A percentile compares a stretch with the other conserved stretches of the same genome.
These are phyloP conservation scores for Amazona guildingii DNA, from an alignment of 2,113 vertebrate species.

Conservation along the genomic window DNA sequence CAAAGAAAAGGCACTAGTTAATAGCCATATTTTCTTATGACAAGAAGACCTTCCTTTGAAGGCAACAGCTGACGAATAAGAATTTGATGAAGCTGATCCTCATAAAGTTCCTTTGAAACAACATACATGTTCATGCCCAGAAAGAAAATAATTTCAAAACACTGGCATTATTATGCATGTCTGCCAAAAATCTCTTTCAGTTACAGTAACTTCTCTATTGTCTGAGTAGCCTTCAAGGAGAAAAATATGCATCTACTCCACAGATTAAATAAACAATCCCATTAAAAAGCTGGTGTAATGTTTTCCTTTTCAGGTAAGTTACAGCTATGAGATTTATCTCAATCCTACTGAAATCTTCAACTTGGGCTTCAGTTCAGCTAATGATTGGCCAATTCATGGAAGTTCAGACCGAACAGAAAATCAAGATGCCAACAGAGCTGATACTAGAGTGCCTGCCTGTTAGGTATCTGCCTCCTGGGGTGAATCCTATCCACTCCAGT, in stretches of 20 bases:
- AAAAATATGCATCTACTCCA: not conserved
- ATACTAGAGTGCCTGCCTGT: not conserved
- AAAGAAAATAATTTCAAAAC: not conserved
- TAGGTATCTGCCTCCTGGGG: not conserved
- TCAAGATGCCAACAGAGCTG: rapidly evolving
- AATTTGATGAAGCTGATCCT: not conserved
- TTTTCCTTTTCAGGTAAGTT: not conserved
- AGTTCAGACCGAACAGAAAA: not conserved
- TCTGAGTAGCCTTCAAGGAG: not conserved
- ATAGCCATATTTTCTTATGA: conserved; percentile 7
- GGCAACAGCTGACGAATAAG: conserved; percentile 34
- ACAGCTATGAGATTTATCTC: not conserved
- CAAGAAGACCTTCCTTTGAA: conserved; percentile 37
- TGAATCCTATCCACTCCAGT: not conserved
- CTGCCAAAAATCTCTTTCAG: not conserved
- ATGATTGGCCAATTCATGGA: not conserved
- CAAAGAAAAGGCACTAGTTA: conserved; percentile 58
- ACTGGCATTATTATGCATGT: not conserved
- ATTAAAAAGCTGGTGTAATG: not conserved
- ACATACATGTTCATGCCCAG: not conserved
- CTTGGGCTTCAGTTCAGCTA: not conserved
- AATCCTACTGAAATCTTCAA: not conserved
- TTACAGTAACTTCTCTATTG: not conserved
- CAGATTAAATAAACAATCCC: not conserved
- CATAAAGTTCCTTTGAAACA: not conserved